Conservation (phyloP, 2,797 vertebrate genomes). For the Octomys mimax region DNA sequence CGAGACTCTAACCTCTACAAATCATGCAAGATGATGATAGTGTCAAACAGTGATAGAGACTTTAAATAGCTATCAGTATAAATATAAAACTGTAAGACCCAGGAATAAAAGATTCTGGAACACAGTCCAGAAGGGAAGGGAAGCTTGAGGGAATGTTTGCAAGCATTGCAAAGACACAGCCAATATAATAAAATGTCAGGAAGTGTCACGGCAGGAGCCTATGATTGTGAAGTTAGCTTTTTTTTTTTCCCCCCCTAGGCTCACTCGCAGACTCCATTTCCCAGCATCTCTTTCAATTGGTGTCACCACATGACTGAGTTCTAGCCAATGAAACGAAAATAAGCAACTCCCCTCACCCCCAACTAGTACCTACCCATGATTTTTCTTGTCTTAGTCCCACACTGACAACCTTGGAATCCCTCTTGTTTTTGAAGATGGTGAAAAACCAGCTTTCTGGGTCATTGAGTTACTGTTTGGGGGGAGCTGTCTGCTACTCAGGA, state of each 20-base stretch:
- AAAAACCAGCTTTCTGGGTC: background rate
- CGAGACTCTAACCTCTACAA: conserved; percentile 42
- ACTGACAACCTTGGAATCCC: background rate
- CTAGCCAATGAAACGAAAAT: background rate
- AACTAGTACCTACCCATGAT: background rate
- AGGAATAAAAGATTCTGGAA: conserved; percentile 6
- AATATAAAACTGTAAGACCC: conserved; percentile 34
- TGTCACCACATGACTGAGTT: background rate
- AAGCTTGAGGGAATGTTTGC: background rate
- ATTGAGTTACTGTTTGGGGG: background rate
- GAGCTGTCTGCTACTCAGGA: background rate
- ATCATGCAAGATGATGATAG: background rate
- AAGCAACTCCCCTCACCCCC: background rate
- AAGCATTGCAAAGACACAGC: background rate
- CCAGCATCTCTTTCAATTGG: background rate
- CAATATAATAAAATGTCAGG: background rate
- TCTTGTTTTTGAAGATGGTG: background rate
- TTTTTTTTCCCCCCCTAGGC: background rate
- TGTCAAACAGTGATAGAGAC: conserved; percentile 19
- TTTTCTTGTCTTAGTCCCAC: background rate
- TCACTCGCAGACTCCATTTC: background rate
- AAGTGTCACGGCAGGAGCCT: background rate
- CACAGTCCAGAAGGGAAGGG: background rate
- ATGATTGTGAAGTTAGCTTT: background rate
- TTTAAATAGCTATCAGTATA: conserved; percentile 56